Evolutionary conservation across 2,888 invertebrate species (phyloP).

Genomic region (Campoplex nolae): DNA sequence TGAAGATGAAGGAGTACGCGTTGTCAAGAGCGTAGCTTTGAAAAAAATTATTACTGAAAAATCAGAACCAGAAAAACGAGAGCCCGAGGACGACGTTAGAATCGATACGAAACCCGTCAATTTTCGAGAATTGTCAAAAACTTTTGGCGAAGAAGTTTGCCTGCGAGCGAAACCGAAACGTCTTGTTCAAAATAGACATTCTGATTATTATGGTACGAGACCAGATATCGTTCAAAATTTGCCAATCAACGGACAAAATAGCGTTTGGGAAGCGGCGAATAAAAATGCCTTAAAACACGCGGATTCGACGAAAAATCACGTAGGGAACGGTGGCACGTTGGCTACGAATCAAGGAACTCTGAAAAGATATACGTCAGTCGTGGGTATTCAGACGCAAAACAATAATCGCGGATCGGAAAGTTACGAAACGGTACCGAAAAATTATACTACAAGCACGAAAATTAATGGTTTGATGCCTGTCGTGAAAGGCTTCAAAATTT

Average conservation of each 20-base stretch:
- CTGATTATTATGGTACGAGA: conserved; percentile 72
- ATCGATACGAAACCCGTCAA: conserved; percentile 77
- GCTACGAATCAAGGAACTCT: conserved; percentile 46
- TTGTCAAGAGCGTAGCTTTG: conserved; percentile 73
- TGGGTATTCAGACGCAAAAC: conserved; percentile 74
- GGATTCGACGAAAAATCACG: conserved; percentile 36
- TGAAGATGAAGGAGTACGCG: conserved; percentile 65
- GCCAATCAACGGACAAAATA: conserved; percentile 52
- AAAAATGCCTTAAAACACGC: conserved; percentile 42
- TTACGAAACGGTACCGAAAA: conserved; percentile 37
- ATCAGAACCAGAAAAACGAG: conserved; percentile 15
- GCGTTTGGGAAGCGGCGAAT: conserved; percentile 37
- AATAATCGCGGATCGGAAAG: conserved; percentile 40
- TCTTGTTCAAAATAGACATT: conserved; percentile 71
- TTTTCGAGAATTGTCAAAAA: conserved; percentile 79
- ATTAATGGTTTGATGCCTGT: conserved; percentile 72
- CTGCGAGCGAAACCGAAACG: conserved; percentile 74
- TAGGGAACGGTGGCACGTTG: conserved; percentile 43
- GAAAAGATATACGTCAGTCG: conserved; percentile 77
- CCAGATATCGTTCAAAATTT: conserved; percentile 56
- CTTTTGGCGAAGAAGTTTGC: conserved; percentile 79
- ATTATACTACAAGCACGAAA: conserved; percentile 45
- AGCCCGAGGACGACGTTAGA: conserved; percentile 65
- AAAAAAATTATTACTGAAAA: conserved; percentile 71
- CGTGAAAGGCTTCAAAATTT: conserved; percentile 76